A percentile compares a stretch with the other conserved stretches of the same genome.
Conservation (phyloP, 1,140 invertebrate genomes). For the Phocides pigmalion region DNA sequence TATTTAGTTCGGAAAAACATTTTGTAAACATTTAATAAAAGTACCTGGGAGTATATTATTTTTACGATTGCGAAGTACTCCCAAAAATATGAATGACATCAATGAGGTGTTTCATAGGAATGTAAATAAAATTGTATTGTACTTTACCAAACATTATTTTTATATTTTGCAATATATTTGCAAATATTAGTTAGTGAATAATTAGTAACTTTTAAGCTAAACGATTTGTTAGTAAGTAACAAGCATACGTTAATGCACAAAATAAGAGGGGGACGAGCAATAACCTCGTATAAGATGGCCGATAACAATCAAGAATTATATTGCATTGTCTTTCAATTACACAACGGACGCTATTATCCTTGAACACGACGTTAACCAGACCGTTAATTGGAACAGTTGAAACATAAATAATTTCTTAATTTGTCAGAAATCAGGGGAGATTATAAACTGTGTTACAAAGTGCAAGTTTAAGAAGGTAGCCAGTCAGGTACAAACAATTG, state of each 20-base stretch:
- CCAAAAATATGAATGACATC: too few species aligned
- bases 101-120: too few species aligned
- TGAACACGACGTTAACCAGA: slow-evolving; percentile 63
- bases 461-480: background rate
- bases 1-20: too few species aligned
- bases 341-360: slow-evolving; percentile 57
- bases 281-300: slow-evolving; percentile 35
- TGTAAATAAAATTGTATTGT: too few species aligned
- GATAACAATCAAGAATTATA: slow-evolving; percentile 47
- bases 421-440: slow-evolving; percentile 36
- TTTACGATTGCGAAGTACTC: too few species aligned
- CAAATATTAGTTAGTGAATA: too few species aligned
- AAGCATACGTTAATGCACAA: slow-evolving; percentile 15
- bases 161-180: too few species aligned
- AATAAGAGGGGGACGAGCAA: slow-evolving; percentile 25
- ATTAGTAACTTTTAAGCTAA: background rate
- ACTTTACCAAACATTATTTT: too few species aligned
- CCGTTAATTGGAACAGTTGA: slow-evolving; percentile 59
- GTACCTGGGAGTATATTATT: too few species aligned
- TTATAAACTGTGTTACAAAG: slow-evolving; percentile 26
- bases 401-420: slow-evolving; percentile 44
- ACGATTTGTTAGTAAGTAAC: background rate
- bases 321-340: slow-evolving; percentile 59
- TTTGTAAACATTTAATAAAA: too few species aligned
- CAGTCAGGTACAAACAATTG: too few species aligned